Evolutionary conservation across 2,113 vertebrate species (phyloP).

Genomic region (Myiozetetes cayanensis): DNA sequence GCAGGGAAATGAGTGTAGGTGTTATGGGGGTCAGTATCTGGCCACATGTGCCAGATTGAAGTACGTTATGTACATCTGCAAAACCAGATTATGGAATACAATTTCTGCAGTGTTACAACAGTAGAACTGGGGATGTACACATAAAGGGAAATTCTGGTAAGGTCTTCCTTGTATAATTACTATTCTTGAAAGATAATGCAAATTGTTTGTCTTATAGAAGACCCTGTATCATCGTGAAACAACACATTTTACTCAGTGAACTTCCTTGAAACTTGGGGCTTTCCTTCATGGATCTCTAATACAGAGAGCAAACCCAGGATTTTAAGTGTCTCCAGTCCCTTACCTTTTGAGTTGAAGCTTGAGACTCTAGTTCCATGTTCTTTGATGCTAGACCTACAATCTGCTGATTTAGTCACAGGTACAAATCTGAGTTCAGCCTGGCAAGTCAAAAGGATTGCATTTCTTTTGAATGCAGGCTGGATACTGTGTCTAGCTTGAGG

Average conservation of each 20-base stretch:
- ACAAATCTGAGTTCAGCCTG: background rate
- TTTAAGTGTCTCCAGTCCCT: background rate
- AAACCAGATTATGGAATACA: background rate
- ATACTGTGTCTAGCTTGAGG: background rate
- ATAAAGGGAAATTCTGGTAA: background rate
- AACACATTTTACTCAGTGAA: background rate
- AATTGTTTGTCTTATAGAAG: background rate
- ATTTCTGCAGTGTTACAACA: background rate
- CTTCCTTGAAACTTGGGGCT: background rate
- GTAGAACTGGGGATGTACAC: background rate
- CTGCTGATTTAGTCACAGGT: background rate
- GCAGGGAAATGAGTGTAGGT: fast-evolving
- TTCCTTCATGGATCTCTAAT: background rate
- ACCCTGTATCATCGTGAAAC: background rate
- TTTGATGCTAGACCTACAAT: background rate
- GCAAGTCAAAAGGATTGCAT: background rate
- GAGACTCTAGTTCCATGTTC: background rate
- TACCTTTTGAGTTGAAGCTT: background rate
- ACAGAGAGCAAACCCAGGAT: background rate
- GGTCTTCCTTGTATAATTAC: background rate
- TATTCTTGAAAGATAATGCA: background rate
- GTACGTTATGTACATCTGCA: background rate
- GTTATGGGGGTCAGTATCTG: background rate
- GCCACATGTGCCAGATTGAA: background rate
- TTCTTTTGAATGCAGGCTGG: background rate